These are phyloP conservation scores for Pentalonia nigronervosa DNA, from an alignment of 1,140 invertebrate species.

Conservation along the genomic window DNA sequence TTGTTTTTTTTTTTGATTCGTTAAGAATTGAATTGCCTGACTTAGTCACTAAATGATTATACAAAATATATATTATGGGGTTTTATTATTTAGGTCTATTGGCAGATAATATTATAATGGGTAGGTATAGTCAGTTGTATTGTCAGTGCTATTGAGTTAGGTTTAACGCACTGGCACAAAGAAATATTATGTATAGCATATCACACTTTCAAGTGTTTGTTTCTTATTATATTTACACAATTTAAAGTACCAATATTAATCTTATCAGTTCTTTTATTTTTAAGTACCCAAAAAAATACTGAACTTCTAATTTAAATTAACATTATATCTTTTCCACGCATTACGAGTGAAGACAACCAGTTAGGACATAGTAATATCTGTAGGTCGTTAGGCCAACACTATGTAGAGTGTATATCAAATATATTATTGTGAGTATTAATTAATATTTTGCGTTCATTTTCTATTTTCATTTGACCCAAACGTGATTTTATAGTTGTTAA, in stretches of 20 bases:
- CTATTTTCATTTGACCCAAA: not conserved
- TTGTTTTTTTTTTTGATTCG: not conserved
- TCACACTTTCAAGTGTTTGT: not conserved
- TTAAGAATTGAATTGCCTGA: not conserved
- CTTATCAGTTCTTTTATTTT: not conserved
- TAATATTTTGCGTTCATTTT: not conserved
- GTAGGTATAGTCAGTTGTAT: not conserved
- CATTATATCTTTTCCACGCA: not conserved
- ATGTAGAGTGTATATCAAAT: not conserved
- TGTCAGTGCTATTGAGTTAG: not conserved
- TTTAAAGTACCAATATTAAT: not conserved
- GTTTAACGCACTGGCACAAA: not conserved
- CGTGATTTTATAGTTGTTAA: not conserved
- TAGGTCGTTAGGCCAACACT: not conserved
- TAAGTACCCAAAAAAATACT: not conserved
- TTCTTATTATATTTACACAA: not conserved
- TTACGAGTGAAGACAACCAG: not conserved
- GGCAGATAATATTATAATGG: no score
- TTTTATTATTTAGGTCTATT: no score
- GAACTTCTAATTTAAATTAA: not conserved
- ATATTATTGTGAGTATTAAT: not conserved
- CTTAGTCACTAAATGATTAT: not conserved
- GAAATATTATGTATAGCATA: not conserved
- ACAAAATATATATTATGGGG: not conserved
- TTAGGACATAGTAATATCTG: not conserved